Evolutionary conservation across 2,113 vertebrate species (phyloP).

Genomic region (Cinclus mexicanus): DNA sequence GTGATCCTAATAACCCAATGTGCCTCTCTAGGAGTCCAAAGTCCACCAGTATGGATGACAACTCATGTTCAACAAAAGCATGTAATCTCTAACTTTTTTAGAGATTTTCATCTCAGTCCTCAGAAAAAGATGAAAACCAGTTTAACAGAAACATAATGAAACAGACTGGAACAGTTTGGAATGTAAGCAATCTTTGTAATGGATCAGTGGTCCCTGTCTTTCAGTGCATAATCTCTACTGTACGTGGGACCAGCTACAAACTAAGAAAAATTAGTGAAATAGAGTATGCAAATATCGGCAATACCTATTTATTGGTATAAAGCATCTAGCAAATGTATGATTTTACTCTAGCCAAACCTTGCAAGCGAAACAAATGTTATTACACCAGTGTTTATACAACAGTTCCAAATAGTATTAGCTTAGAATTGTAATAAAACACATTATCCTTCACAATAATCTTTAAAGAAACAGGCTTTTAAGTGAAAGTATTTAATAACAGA

Average conservation of each 20-base stretch:
- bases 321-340: constrained; percentile 11
- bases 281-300: constrained; percentile 27
- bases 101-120: neutral
- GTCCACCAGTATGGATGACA: neutral
- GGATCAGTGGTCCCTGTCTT: constrained; percentile 33
- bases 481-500: neutral
- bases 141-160: constrained; percentile 29
- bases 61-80: neutral
- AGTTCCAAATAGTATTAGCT: neutral
- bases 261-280: constrained; percentile 56
- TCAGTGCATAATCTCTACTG: constrained; percentile 47
- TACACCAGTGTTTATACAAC: neutral
- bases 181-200: constrained; percentile 25
- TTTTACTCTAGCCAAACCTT: constrained; percentile 30
- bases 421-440: neutral
- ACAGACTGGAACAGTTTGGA: neutral
- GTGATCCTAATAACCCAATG: neutral
- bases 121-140: neutral
- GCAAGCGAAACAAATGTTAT: neutral
- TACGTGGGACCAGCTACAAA: constrained; percentile 43
- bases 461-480: constrained; percentile 18
- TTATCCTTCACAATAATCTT: constrained; percentile 10
- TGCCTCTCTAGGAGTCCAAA: neutral
- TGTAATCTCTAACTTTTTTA: neutral
- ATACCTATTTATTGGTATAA: constrained; percentile 19